Evolutionary conservation across 2,888 invertebrate species (phyloP).

Genomic region (Aleiodes leptofemur): DNA sequence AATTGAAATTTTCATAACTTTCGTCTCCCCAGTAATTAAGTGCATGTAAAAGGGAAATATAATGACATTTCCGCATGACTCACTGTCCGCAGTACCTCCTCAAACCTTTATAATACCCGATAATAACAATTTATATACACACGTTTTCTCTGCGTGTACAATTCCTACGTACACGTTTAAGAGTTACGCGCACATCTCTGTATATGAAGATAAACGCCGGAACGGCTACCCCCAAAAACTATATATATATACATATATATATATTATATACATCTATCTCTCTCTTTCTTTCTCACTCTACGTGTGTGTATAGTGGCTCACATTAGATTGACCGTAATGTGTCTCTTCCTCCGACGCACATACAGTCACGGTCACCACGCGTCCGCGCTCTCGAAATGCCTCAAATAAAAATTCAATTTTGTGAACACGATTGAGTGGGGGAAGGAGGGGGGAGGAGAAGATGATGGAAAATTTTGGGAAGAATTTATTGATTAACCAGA

Average conservation of each 20-base stretch:
- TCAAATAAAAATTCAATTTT: slow-evolving; percentile 10
- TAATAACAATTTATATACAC: slow-evolving; percentile 6
- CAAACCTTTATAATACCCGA: neutral
- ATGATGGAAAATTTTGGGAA: too few relatives aligned
- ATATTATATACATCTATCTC: too few relatives aligned
- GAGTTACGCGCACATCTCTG: neutral
- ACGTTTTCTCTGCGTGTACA: neutral
- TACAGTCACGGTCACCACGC: slow-evolving; percentile 72
- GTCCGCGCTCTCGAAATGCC: slow-evolving; percentile 50
- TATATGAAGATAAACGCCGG: slow-evolving; percentile 4
- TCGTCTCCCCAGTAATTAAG: slow-evolving; percentile 39
- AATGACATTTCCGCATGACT: slow-evolving; percentile 42
- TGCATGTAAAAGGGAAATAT: slow-evolving; percentile 9
- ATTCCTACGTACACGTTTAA: too few relatives aligned
- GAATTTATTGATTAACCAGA: too few relatives aligned
- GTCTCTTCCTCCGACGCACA: slow-evolving; percentile 73
- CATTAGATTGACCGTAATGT: slow-evolving; percentile 73
- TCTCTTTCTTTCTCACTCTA: neutral
- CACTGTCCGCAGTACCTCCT: slow-evolving; percentile 2
- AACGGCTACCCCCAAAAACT: slow-evolving; percentile 23
- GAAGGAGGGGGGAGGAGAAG: too few relatives aligned
- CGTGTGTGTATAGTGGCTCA: slow-evolving; percentile 49
- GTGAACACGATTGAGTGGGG: neutral
- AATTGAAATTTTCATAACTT: slow-evolving; percentile 27
- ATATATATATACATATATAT: neutral